Conservation (phyloP, 2,113 vertebrate genomes). For the Grantiella picta region DNA sequence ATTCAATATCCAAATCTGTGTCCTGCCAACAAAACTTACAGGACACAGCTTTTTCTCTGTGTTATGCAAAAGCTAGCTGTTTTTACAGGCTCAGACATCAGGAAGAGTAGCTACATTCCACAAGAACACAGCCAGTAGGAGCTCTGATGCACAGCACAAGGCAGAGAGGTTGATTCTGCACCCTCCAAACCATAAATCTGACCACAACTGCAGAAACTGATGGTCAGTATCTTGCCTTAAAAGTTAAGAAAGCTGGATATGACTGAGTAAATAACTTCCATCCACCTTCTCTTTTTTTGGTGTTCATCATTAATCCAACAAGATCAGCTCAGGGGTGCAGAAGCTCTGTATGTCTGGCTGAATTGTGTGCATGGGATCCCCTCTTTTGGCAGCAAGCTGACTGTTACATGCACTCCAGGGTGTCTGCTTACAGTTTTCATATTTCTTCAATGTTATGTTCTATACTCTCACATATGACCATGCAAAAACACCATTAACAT, state of each 20-base stretch:
- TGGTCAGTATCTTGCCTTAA: not conserved
- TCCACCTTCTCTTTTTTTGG: not conserved
- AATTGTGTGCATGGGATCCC: not conserved
- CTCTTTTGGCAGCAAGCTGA: not conserved
- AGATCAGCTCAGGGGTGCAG: not conserved
- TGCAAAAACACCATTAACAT: not conserved
- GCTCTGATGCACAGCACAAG: not conserved
- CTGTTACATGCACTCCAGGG: not conserved
- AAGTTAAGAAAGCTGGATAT: not conserved
- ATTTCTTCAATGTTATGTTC: not conserved
- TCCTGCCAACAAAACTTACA: not conserved
- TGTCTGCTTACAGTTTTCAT: not conserved
- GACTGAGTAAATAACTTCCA: not conserved
- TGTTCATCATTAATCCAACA: not conserved
- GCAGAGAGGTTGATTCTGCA: not conserved
- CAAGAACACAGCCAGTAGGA: not conserved
- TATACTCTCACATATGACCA: not conserved
- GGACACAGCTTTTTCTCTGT: not conserved
- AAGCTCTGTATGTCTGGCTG: not conserved
- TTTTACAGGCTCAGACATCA: not conserved
- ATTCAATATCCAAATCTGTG: not conserved
- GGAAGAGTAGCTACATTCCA: not conserved
- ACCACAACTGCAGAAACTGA: not conserved
- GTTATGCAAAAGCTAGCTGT: not conserved
- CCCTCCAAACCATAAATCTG: not conserved